Base-by-base conservation (phyloP, 1,140 invertebrate species). In the Camponotus pennsylvanicus region DNA sequence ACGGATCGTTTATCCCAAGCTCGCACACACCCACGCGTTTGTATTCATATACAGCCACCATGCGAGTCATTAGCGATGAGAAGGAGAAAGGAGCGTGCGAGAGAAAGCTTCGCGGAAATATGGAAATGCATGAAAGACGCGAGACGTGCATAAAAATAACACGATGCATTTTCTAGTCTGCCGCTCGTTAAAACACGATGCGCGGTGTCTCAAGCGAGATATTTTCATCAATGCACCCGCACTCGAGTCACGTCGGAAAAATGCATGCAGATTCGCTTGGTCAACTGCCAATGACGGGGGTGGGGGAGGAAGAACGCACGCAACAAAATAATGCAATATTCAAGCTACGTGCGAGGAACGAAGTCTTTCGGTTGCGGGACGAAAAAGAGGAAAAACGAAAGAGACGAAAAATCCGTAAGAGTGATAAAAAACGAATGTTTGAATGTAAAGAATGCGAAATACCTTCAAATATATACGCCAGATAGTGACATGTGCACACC, bases 151-250 rank as follows among this genome's bases (percentile, higher is more conserved):
- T 32, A 77, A 77, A 85, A 78, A 80, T 80, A 80, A 66, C 49
- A 21, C 27, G 15, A 42, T 57, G 64, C 78, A 70, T 80, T 70
- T 80, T 80, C 66, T 52, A 80, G 64, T 80, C 64, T 70, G 32
- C 21, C 15, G 78, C 78, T 42, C 66, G 52, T 59, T 59, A 70
- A 57, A 37, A 15, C 21, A 11, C 6, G 40, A 5, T 9, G 59
- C 27, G 18, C 59, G 59, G n/a, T 34, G 34, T 55, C 77, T 57
- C 45, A 67, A 34, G 63, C 57, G 77, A 80, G 66, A 80, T 27
- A 27, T 80, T 70, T 80, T 57, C 66, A 70, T 80, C 78, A 80
- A 80, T 70, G 78, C 37, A 34, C 45, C 40, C 37, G 78, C 49
- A 37, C 37, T 80, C 13, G 8, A 64, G 77, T 37, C 15, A n/a